Percentiles rank a stretch among this genome's conserved stretches.
Conservation (phyloP, 2,113 vertebrate species). For the Coturnix japonica region DNA sequence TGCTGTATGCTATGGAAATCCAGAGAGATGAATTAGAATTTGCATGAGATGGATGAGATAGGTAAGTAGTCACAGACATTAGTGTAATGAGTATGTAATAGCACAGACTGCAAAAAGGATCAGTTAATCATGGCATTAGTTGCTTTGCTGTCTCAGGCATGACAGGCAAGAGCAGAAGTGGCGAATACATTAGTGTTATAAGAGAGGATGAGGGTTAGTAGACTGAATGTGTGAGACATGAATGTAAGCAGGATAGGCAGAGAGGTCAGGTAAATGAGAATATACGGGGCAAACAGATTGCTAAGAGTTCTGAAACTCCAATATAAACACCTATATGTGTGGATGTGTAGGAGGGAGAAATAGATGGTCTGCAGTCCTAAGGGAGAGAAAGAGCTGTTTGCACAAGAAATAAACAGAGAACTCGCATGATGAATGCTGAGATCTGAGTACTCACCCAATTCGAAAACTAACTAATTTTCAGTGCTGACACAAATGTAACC, state of each 20-base stretch:
- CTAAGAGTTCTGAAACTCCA: constrained; percentile 1
- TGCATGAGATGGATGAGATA: constrained; percentile 46
- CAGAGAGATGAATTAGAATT: constrained; percentile 42
- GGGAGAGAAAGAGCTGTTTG: constrained; percentile 18
- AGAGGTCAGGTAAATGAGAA: constrained; percentile 43
- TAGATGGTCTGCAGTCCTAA: neutral
- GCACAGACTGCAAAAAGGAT: neutral
- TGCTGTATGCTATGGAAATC: constrained; percentile 47
- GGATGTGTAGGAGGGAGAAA: constrained; percentile 12
- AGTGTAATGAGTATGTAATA: constrained; percentile 11
- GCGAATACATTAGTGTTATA: neutral
- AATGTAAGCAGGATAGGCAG: neutral
- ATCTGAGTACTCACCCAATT: neutral
- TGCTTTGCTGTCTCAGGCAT: constrained; percentile 14
- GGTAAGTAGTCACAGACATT: neutral
- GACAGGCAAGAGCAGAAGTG: neutral
- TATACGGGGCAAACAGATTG: neutral
- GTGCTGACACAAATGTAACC: neutral
- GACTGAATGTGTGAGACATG: neutral
- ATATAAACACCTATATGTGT: neutral
- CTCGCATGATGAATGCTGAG: neutral
- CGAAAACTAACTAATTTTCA: neutral
- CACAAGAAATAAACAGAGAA: neutral
- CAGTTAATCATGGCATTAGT: neutral
- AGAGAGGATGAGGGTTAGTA: neutral